Conservation (phyloP, 2,888 invertebrate species). For the Bembecia ichneumoniformis region DNA sequence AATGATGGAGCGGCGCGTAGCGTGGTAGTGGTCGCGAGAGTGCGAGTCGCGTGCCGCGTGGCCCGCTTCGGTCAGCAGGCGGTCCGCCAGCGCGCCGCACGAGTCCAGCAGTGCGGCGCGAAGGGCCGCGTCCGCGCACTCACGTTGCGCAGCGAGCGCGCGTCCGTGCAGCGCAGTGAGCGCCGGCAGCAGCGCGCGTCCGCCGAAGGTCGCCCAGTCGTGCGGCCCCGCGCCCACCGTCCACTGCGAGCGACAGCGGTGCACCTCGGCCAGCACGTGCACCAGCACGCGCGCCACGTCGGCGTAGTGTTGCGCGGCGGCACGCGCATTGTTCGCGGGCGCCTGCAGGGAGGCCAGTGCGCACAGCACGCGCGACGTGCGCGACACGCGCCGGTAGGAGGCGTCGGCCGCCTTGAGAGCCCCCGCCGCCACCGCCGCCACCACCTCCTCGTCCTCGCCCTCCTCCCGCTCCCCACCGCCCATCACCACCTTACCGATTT, state of each 20-base stretch:
- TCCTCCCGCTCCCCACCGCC: constrained; percentile 16
- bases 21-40: constrained; percentile 69
- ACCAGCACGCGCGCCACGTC: constrained; percentile 4
- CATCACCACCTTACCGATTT: constrained; percentile 34
- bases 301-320: constrained; percentile 14
- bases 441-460: constrained; percentile 32
- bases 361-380: constrained; percentile 30
- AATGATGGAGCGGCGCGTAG: constrained; percentile 76
- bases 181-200: constrained; percentile 27
- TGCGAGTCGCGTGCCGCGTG: constrained; percentile 16
- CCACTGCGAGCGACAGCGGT: constrained; percentile 75
- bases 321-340: constrained; percentile 12
- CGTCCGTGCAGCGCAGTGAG: constrained; percentile 28
- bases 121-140: constrained; percentile 68
- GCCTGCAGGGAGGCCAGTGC: constrained; percentile 20
- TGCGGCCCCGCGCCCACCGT: constrained; percentile 24
- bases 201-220: constrained; percentile 10
- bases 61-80: constrained; percentile 27
- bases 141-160: constrained; percentile 40
- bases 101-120: constrained; percentile 48
- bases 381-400: constrained; percentile 49
- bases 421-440: constrained; percentile 31
- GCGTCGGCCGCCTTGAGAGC: constrained; percentile 46
- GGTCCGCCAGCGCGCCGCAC: constrained; percentile 41
- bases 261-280: constrained; percentile 75